Evolutionary conservation across 2,113 vertebrate species (phyloP).

Genomic region (Tetrao urogallus): DNA sequence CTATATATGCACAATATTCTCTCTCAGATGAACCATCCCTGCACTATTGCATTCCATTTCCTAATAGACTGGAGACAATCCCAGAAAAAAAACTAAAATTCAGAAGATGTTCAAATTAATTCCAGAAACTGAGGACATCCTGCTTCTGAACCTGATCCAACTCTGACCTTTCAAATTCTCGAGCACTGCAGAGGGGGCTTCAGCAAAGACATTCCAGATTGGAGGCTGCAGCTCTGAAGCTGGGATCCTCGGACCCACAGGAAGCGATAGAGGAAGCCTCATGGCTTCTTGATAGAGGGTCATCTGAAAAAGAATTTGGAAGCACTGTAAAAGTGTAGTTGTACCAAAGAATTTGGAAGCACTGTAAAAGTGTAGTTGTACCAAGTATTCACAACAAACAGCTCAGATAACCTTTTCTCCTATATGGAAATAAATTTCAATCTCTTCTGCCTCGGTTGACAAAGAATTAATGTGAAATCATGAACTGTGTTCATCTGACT

Average conservation of each 20-base stretch:
- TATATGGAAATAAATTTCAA: background rate
- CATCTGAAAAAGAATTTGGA: constrained; percentile 72
- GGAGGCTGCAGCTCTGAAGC: constrained; percentile 54
- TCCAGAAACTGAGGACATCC: background rate
- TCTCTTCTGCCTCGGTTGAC: background rate
- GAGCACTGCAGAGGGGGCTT: constrained; percentile 39
- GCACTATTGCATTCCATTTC: background rate
- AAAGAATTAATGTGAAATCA: background rate
- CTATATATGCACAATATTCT: background rate
- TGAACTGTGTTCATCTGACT: background rate
- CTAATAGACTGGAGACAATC: background rate
- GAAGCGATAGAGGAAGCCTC: constrained; percentile 76
- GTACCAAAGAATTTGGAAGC: background rate
- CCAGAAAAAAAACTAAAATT: background rate
- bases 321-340: background rate
- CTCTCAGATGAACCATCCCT: background rate
- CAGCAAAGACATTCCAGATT: constrained; percentile 68
- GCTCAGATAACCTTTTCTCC: background rate
- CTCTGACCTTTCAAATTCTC: constrained; percentile 64
- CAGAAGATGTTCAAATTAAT: background rate
- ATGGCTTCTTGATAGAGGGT: constrained; percentile 71
- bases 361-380: background rate
- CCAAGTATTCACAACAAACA: background rate
- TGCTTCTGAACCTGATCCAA: background rate
- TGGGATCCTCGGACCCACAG: constrained; percentile 44